Evolutionary conservation across 2,888 invertebrate species (phyloP).

Genomic region (Calameuta idolon): DNA sequence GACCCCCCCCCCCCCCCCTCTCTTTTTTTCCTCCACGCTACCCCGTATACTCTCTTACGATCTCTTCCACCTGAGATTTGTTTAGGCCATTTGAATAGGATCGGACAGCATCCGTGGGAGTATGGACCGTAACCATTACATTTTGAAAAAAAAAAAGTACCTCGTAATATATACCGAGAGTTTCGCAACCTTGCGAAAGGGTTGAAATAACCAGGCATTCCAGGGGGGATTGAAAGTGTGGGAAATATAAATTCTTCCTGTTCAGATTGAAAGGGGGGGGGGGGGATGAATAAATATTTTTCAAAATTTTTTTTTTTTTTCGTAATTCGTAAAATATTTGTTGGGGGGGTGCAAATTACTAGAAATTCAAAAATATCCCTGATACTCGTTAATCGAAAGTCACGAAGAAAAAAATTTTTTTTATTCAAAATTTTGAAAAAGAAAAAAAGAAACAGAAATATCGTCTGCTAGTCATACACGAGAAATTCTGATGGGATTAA

Average conservation of each 20-base stretch:
- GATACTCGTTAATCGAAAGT: neutral
- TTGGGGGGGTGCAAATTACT: too few species aligned
- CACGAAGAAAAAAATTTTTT: too few species aligned
- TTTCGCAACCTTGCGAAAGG: slow-evolving; percentile 35
- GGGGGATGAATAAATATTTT: neutral
- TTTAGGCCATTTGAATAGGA: slow-evolving; percentile 38
- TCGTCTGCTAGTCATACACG: neutral
- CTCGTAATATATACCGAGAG: slow-evolving; percentile 34
- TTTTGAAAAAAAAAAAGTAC: slow-evolving; percentile 11
- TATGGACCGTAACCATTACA: slow-evolving; percentile 24
- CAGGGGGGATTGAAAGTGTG: neutral
- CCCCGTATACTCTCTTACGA: neutral
- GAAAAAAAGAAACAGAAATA: too few species aligned
- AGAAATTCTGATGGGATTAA: slow-evolving; percentile 2
- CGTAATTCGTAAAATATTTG: neutral
- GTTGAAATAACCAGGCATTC: neutral
- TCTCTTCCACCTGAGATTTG: slow-evolving; percentile 14
- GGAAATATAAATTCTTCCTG: slow-evolving; percentile 2
- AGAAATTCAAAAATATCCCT: neutral
- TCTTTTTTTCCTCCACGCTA: neutral
- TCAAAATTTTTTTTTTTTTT: neutral
- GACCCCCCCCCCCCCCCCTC: neutral
- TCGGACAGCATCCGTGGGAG: slow-evolving; percentile 40
- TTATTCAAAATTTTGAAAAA: too few species aligned
- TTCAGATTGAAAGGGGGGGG: neutral